Evolutionary conservation across 2,113 vertebrate species (phyloP), one percentile per base, ranked within the genome.

Genomic region (Tenebrosternarchus preto): DNA sequence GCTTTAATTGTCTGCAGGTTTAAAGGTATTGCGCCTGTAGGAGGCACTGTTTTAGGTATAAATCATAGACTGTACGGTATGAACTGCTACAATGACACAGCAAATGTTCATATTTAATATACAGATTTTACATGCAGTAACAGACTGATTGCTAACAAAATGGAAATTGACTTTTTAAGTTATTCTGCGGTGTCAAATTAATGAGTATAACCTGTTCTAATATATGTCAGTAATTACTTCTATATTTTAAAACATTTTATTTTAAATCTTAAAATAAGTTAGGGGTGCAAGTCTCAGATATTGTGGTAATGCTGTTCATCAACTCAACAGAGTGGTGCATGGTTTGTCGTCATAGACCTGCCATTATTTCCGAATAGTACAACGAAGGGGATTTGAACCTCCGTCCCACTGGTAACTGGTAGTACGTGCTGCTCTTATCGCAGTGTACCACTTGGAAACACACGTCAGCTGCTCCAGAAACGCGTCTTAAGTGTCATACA

Each of bases 281-380:
- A 24, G 19, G 5, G 25, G n/a, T 50, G 36, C 15, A 75, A 73
- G 83, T 82, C 83, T 85, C 80, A 80, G 83, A 82, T 64, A 73
- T 5, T 71, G 27, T 66, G 64, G 80, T 80, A 60, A 4, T 46
- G 17, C n/a, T 57, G 3, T 61, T 6, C 80, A 80, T 82, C 83
- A 85, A n/a, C 8, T 17, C 5, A 76, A 82, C 83, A 82, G 83
- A 76, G 83, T 82, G 83, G 83, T 85, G 80, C 83, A 85, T 85
- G 76, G 66, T 80, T 82, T 82, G 57, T 85, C 83, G 0, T 85
- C 83, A 85, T n/a, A 8, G 83, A 85, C 83, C 80, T 53, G 29
- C 22, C 25, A 16, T 53, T 36, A 1, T 29, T 0, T n/a, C 9
- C 12, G 73, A n/a, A 22, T 55, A 56, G n/a, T n/a, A 8, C 33